Base-by-base conservation (phyloP, 2,113 vertebrate genomes). In the Vombatus ursinus region DNA sequence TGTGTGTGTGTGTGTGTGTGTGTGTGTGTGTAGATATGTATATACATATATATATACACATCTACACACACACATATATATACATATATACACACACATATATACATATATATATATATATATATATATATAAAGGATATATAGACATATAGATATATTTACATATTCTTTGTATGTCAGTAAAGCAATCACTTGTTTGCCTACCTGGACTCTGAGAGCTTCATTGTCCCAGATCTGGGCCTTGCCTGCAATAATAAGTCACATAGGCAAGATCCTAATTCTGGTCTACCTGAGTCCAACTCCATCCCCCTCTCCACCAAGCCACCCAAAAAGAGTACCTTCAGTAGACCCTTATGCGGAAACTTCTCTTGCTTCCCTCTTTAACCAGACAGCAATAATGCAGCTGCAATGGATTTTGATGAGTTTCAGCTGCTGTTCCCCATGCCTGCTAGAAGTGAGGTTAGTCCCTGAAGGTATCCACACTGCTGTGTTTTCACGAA, bases 321-420 rank as follows among this genome's bases (percentile, higher is more conserved):
- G 92, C 77, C 52, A 44, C 0, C 0, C 52, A 50, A 31, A 50
- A 50, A 90, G 44, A 90, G 49, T 5, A 16, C 19, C 90, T 90
- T 49, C 90, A 23, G 90, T 11, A 47, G 9, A 90, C 92, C 25
- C 2, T 48, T 10, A 6, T 47, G 53, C 28, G 50, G 25, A 54
- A 19, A 53, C 44, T 49, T 28, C 93, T 91, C 96, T 93, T 28
- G 93, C 92, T 90, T 90, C 53, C 23, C 0, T 84, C 68, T 84
- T 84, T 84, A 94, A 51, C 47, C 89, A 37, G 14, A 10, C 92
- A 47, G 90, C 94, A 28, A 91, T 89, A 68, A 92, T 37, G 19
- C 90, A 90, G 95, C 68, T 23, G 23, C 31, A 84, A 24, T 9
- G 90, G 57, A 24, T 47, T 57, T 16, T 89, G 92, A 89, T n/a